A percentile compares a stretch with the other conserved stretches of the same genome.
Conservation (phyloP, 2,888 invertebrate genomes). For the Microplitis deprimator region DNA sequence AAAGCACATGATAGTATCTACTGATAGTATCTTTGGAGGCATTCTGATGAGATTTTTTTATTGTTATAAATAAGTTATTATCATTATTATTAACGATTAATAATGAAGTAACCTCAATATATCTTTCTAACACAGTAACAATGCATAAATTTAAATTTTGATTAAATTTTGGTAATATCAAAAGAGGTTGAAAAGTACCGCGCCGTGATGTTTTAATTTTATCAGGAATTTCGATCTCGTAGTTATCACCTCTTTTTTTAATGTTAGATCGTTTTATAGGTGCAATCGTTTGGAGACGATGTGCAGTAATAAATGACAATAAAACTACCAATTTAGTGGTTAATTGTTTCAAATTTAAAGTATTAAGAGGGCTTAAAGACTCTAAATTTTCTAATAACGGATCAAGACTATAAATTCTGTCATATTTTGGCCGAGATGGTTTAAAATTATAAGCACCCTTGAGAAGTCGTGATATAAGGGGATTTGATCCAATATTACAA, state of each 20-base stretch:
- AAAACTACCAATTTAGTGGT: conserved; percentile 16
- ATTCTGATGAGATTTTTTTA: conserved; percentile 2
- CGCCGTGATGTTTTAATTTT: conserved; percentile 21
- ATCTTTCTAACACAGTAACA: conserved; percentile 6
- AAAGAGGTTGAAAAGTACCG: conserved; percentile 15
- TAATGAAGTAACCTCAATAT: conserved; percentile 7
- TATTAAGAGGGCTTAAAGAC: not conserved
- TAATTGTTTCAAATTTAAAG: not conserved
- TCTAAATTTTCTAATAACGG: conserved; percentile 5
- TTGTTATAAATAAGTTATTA: not conserved
- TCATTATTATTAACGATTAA: not conserved
- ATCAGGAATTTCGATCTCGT: conserved; percentile 31
- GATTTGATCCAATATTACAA: no score
- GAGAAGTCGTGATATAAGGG: no score
- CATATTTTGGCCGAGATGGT: no score
- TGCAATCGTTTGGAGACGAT: not conserved
- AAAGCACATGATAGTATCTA: not conserved
- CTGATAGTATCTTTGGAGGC: conserved; percentile 20
- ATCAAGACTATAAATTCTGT: not conserved
- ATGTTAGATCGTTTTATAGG: conserved; percentile 24
- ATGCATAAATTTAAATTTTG: conserved; percentile 16
- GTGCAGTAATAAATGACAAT: conserved; percentile 2
- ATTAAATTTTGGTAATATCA: conserved; percentile 6
- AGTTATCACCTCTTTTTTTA: conserved; percentile 7
- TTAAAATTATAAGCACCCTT: no score